A percentile compares a stretch with the other conserved stretches of the same genome.
These are phyloP conservation scores for Ligdia adustata DNA, from an alignment of 2,888 invertebrate genomes.

Conservation along the genomic window DNA sequence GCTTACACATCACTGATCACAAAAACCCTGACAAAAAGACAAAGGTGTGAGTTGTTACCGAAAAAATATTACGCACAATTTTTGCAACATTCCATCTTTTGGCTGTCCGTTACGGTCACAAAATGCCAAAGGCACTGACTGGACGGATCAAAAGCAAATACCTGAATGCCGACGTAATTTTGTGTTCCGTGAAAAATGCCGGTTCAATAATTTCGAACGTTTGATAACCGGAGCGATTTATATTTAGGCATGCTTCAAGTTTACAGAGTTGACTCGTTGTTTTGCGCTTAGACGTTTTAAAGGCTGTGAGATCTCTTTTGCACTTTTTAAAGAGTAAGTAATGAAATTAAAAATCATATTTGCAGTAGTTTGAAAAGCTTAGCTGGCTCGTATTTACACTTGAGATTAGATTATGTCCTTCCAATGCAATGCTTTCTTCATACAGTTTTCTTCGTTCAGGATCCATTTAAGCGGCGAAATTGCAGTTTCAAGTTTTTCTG, in stretches of 20 bases:
- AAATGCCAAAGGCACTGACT: conserved; percentile 14
- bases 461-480: too few relatives aligned
- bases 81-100: conserved; percentile 20
- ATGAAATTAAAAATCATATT: too few relatives aligned
- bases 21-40: conserved; percentile 3
- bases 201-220: conserved; percentile 13
- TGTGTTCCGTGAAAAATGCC: conserved; percentile 11
- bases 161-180: conserved; percentile 14
- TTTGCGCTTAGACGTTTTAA: too few relatives aligned
- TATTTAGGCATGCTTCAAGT: conserved; percentile 1
- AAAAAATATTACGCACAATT: conserved; percentile 7
- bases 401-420: too few relatives aligned
- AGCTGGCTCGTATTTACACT: too few relatives aligned
- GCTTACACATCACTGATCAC: background rate
- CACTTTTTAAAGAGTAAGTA: too few relatives aligned
- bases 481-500: too few relatives aligned
- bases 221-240: conserved; percentile 10
- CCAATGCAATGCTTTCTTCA: too few relatives aligned
- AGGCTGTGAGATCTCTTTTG: too few relatives aligned
- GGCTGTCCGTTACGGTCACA: conserved; percentile 2
- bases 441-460: too few relatives aligned
- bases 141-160: conserved; percentile 14
- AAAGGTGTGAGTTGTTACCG: background rate
- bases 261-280: too few relatives aligned
- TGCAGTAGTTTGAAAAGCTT: too few relatives aligned